These are phyloP conservation scores for Petroica traversi DNA, from an alignment of 2,113 vertebrate species.

Conservation along the genomic window DNA sequence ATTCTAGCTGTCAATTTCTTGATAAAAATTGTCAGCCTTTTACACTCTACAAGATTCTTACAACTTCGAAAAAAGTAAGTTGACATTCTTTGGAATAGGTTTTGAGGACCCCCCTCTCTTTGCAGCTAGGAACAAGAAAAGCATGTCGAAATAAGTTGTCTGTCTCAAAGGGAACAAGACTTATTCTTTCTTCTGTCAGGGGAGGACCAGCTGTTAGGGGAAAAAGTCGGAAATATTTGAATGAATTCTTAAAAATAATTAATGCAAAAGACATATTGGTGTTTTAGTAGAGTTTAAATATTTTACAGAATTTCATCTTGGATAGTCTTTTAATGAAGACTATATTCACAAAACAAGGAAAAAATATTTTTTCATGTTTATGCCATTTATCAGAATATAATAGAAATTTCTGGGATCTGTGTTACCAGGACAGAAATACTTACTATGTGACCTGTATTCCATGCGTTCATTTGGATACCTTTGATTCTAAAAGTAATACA, in stretches of 20 bases:
- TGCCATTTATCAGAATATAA: not conserved
- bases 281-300: not conserved
- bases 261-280: not conserved
- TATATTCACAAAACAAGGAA: not conserved
- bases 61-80: not conserved
- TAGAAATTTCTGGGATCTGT: not conserved
- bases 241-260: not conserved
- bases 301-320: not conserved
- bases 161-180: not conserved
- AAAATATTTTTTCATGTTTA: not conserved
- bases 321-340: not conserved
- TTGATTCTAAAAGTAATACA: not conserved
- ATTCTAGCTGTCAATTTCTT: not conserved
- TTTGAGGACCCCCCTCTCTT: not conserved
- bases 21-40: not conserved
- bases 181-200: not conserved
- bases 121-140: not conserved
- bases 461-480: not conserved
- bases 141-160: not conserved
- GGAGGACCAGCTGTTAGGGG: not conserved
- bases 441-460: not conserved
- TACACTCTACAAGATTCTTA: not conserved
- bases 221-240: not conserved
- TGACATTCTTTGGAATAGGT: not conserved
- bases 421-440: not conserved